Evolutionary conservation across 2,888 invertebrate species (phyloP).

Genomic region (Augiades crinisus): DNA sequence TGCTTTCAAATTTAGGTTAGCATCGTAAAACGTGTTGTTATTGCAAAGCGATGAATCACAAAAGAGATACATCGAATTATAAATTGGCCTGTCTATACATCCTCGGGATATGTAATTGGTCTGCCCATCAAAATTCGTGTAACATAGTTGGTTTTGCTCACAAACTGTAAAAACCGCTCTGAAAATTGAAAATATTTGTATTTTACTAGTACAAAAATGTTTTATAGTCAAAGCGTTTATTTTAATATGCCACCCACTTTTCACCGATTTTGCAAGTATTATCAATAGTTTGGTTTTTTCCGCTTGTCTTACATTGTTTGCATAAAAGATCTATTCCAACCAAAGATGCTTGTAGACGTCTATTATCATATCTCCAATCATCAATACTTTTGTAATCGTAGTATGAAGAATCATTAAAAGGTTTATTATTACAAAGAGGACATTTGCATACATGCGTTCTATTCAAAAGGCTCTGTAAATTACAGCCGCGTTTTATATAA

Average conservation of each 20-base stretch:
- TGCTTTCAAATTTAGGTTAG: neutral
- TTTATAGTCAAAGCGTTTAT: slow-evolving; percentile 1
- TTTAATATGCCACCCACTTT: slow-evolving; percentile 42
- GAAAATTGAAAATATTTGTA: slow-evolving; percentile 36
- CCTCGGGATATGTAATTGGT: slow-evolving; percentile 52
- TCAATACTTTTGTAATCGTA: slow-evolving; percentile 49
- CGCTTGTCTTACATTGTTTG: slow-evolving; percentile 55
- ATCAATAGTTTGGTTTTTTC: slow-evolving; percentile 42
- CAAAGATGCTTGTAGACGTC: slow-evolving; percentile 43
- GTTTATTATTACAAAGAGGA: slow-evolving; percentile 63
- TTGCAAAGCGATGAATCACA: slow-evolving; percentile 53
- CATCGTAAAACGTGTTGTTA: slow-evolving; percentile 30
- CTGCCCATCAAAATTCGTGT: slow-evolving; percentile 48
- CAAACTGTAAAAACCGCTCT: slow-evolving; percentile 54
- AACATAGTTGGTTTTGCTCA: slow-evolving; percentile 51
- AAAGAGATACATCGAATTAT: slow-evolving; percentile 50
- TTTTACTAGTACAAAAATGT: neutral
- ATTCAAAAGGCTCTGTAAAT: slow-evolving; percentile 45
- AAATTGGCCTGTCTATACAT: slow-evolving; percentile 48
- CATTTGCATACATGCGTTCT: slow-evolving; percentile 65
- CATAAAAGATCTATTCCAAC: slow-evolving; percentile 48
- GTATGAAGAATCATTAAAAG: slow-evolving; percentile 44
- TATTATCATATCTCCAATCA: slow-evolving; percentile 63
- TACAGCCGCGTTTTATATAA: slow-evolving; percentile 60
- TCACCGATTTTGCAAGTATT: slow-evolving; percentile 48